Evolutionary conservation across 2,888 invertebrate species (phyloP), one percentile per base, ranked within the genome.

Genomic region (Stenoptilia bipunctidactyla): DNA sequence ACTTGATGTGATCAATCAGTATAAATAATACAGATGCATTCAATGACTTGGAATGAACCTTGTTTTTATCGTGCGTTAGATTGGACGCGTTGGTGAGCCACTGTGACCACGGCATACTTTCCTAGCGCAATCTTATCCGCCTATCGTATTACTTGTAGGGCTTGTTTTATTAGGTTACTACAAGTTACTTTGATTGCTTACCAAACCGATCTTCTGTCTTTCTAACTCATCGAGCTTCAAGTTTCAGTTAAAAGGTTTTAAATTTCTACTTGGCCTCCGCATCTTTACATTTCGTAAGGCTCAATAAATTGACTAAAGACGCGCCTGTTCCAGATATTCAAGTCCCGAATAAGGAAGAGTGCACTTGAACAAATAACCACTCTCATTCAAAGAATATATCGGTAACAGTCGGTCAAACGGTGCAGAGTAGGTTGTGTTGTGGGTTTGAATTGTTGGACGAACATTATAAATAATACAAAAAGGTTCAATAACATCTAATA

Each of bases 311-410:
- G 53, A 45, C 47, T 44, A 50, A 51, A 55, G 54, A 52, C 53
- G 50, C 49, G 44, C 48, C 50, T 47, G 30, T 30, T 48, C 51
- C 50, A 54, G 53, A 54, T 56, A 53, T 53, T 45, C 48, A 45
- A 42, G 46, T 33, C 36, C 46, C 48, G 43, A 51, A 60, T 66
- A 67, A 71, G 71, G 71, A 71, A 70, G 69, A 67, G 56, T 63
- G 63, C 69, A 73, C 69, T 75, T 74, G 72, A 69, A 70, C 66
- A 68, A 71, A 70, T 67, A 70, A 66, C 61, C 60, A 59, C 50
- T 52, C 58, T 55, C 51, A 55, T 55, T 59, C 59, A 56, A 49
- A 55, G 53, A 52, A 55, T 54, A 55, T 52, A 56, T 34, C 10
- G n/a, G 34, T 34, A 14, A 34, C 34, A 13, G 34, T 13, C 34